These are phyloP conservation scores for Psylliodes chrysocephalus DNA, from an alignment of 2,888 invertebrate genomes.

Conservation along the genomic window DNA sequence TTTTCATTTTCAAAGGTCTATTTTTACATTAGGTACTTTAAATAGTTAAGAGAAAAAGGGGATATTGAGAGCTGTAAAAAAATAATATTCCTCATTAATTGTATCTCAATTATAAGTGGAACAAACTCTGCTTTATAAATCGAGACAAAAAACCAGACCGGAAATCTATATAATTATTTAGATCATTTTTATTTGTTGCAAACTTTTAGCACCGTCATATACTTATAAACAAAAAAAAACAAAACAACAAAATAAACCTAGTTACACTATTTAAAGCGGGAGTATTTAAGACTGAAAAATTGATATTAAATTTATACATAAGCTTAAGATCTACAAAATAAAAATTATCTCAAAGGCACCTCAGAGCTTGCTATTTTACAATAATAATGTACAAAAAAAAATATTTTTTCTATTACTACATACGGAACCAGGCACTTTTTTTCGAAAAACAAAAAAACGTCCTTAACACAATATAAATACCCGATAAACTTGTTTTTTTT, in stretches of 20 bases:
- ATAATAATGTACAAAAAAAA: conserved; percentile 38
- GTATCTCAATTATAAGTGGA: too few species aligned
- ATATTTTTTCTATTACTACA: conserved; percentile 25
- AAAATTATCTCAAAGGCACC: conserved; percentile 45
- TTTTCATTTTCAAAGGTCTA: too few species aligned
- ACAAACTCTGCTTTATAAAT: too few species aligned
- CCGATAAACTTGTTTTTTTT: conserved; percentile 34
- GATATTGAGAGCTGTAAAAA: too few species aligned
- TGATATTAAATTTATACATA: conserved; percentile 34
- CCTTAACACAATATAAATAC: conserved; percentile 36
- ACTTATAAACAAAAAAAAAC: conserved; percentile 30
- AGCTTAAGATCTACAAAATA: conserved; percentile 39
- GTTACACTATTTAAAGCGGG: conserved; percentile 41
- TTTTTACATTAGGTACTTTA: too few species aligned
- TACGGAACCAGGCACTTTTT: conserved; percentile 45
- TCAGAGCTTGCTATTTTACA: conserved; percentile 46
- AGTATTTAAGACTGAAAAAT: conserved; percentile 40
- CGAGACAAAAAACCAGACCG: too few species aligned
- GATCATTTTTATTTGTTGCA: neutral
- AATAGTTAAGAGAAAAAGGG: too few species aligned
- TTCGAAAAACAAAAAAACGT: conserved; percentile 31
- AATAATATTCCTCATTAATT: too few species aligned
- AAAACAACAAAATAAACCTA: conserved; percentile 32
- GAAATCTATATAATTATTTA: too few species aligned
- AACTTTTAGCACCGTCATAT: conserved; percentile 1